Base-by-base conservation (phyloP, 2,797 vertebrate genomes). In the Yasuhikotakia modesta region DNA sequence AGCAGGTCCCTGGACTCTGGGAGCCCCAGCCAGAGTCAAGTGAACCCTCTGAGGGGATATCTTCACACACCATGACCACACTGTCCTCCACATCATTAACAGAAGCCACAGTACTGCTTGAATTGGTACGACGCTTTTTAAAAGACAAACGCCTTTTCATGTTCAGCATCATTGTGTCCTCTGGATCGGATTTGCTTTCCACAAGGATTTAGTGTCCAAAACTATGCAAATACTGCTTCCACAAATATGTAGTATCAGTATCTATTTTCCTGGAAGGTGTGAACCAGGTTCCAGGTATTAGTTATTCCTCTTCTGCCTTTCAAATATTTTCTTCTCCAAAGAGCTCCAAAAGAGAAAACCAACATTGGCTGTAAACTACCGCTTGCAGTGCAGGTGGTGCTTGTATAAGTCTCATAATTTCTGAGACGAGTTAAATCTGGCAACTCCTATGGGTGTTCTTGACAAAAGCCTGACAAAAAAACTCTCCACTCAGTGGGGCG, bases 21-120 rank as follows among this genome's bases (percentile, higher is more conserved):
- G 91, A 93, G 14, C 89, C 88, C 39, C 45, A 81, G 45, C 90
- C 92, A 0, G 91, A 92, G 81, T 91, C 90, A 70, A 81, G 86
- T 46, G 87, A 91, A 46, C 65, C 74, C 66, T 88, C 91, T 0
- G 81, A 91, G 0, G 88, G 88, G 27, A 94, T 77, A 0, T 92
- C 91, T 58, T 94, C 91, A 6, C 92, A 92, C 8, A 91, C 0
- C 94, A 95, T 93, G 83, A 94, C 76, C 80, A 94, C 92, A 5
- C 88, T 85, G 4, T 90, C 77, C 48, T 90, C 77, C 16, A 60
- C 24, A 60, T 90, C 22, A 0, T 80, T 85, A 30, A 30, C 60
- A 0, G 87, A 88, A 65, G 83, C 57, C 0, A 79, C 61, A 0
- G 0, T 16, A 5, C 83, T 75, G 22, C 81, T 73, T 2, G 1